Percentiles rank a stretch among this genome's conserved stretches.
Conservation (phyloP, 2,888 invertebrate genomes). For the Acrobasis consociella region DNA sequence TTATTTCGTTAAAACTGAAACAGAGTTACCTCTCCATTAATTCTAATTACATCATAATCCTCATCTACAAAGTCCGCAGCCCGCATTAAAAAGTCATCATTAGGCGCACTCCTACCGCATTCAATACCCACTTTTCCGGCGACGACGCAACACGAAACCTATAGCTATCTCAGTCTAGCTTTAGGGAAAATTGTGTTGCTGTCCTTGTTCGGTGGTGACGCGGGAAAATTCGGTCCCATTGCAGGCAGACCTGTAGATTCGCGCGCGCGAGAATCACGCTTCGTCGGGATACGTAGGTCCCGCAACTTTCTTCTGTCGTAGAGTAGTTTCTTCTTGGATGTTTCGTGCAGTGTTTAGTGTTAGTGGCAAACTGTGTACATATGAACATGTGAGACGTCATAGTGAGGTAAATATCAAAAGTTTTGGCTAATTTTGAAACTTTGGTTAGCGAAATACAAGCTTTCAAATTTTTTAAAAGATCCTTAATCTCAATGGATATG, state of each 20-base stretch:
- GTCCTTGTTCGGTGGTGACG: conserved; percentile 49
- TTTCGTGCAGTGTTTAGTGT: conserved; percentile 37
- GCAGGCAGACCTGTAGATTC: conserved; percentile 76
- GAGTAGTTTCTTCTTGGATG: conserved; percentile 37
- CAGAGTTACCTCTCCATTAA: conserved; percentile 31
- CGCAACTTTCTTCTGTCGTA: conserved; percentile 29
- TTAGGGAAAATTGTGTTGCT: conserved; percentile 26
- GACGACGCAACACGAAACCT: conserved; percentile 40
- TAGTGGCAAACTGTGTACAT: conserved; percentile 43
- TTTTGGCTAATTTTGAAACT: background rate
- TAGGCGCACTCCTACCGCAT: conserved; percentile 38
- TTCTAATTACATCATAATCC: conserved; percentile 44
- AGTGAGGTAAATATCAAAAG: conserved; percentile 63
- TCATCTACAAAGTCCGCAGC: conserved; percentile 33
- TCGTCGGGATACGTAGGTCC: conserved; percentile 40
- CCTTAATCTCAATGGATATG: too few relatives aligned
- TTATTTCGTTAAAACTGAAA: background rate
- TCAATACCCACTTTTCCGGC: conserved; percentile 48
- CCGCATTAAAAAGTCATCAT: conserved; percentile 18
- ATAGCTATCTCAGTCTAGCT: conserved; percentile 44
- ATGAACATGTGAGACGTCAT: conserved; percentile 60
- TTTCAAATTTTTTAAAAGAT: background rate
- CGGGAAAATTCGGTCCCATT: conserved; percentile 66
- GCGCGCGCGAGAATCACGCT: conserved; percentile 61
- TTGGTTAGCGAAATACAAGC: background rate